Evolutionary conservation across 2,888 invertebrate genomes (phyloP).

Genomic region (Callinectes sapidus): DNA sequence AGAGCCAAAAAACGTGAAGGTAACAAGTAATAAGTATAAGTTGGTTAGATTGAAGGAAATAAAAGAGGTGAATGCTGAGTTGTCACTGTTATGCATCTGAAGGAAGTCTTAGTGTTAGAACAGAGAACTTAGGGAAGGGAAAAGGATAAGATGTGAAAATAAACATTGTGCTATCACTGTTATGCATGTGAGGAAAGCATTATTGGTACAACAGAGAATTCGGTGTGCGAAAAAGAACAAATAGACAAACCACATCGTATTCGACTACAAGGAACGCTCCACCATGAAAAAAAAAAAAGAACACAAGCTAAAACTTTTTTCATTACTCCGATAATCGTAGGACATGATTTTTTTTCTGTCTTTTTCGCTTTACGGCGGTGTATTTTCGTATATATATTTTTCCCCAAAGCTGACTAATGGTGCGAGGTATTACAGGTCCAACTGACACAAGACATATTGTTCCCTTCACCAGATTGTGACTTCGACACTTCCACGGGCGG

Average conservation of each 20-base stretch:
- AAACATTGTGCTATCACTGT: background rate
- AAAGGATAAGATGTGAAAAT: too few relatives aligned
- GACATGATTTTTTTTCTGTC: background rate
- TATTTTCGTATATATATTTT: background rate
- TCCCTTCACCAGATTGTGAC: constrained; percentile 12
- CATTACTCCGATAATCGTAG: background rate
- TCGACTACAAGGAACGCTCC: background rate
- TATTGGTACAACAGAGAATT: background rate
- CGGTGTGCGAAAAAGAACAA: background rate
- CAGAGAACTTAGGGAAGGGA: too few relatives aligned
- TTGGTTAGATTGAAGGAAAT: background rate
- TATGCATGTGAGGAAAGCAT: background rate
- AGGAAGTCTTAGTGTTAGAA: too few relatives aligned
- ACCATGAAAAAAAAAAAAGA: too few relatives aligned
- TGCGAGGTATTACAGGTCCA: background rate
- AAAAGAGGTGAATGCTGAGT: too few relatives aligned
- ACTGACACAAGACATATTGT: background rate
- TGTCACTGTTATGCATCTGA: too few relatives aligned
- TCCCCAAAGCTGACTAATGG: background rate
- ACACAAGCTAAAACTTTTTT: background rate
- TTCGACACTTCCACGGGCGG: background rate
- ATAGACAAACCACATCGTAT: background rate
- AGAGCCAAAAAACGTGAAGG: background rate
- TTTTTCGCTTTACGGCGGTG: background rate
- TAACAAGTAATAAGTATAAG: background rate